phyloP scores from a whole-genome alignment of 2,888 invertebrate genomes.

The Brenthis ino region DNA sequence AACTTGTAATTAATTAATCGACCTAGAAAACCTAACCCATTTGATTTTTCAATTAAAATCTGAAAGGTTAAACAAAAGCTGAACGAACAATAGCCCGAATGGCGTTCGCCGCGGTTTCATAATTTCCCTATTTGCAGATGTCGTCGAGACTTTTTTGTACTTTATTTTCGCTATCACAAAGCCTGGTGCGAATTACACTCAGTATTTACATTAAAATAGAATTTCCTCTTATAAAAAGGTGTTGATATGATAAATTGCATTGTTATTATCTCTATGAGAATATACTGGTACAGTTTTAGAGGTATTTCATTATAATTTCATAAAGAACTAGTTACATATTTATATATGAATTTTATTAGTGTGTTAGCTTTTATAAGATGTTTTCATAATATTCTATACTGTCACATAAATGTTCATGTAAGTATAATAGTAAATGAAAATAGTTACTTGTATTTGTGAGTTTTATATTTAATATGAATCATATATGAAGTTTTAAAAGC shows the following conservation, averaged over 20 bases:
- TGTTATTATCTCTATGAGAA: background rate
- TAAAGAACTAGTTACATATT: no score
- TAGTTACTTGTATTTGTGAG: no score
- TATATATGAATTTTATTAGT: background rate
- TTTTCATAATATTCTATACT: background rate
- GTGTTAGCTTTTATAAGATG: background rate
- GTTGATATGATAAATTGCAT: slow-evolving; percentile 25
- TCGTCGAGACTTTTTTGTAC: slow-evolving; percentile 55
- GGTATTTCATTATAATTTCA: background rate
- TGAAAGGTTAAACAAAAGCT: slow-evolving; percentile 67
- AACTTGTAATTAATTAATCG: slow-evolving; percentile 27
- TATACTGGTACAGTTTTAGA: background rate
- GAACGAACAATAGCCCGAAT: slow-evolving; percentile 64
- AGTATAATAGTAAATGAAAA: no score
- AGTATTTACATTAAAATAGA: slow-evolving; percentile 60
- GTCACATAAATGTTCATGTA: no score
- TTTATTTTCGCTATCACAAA: slow-evolving; percentile 56
- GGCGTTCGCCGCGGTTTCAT: slow-evolving; percentile 66
- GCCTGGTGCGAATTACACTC: slow-evolving; percentile 47
- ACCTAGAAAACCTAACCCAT: slow-evolving; percentile 47
- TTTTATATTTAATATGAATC: no score
- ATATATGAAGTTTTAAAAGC: no score
- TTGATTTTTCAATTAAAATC: slow-evolving; percentile 68
- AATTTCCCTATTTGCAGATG: slow-evolving; percentile 76
- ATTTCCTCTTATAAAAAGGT: slow-evolving; percentile 34